phyloP scores from a whole-genome alignment of 2,113 vertebrate genomes.

The Calcarius ornatus region DNA sequence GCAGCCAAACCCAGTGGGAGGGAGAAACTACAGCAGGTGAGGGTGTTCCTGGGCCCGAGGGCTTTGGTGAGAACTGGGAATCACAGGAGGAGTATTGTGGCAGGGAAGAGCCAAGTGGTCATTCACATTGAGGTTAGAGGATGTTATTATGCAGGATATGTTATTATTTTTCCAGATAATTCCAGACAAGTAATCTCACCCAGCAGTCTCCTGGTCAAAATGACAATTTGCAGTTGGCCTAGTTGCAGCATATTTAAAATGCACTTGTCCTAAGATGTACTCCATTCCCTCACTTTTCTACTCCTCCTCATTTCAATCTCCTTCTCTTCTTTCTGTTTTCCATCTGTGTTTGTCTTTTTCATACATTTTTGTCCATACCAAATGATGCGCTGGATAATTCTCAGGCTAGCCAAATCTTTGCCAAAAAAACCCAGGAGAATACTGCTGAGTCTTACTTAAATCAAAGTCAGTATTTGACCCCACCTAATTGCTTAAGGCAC shows the following conservation, averaged over 20 bases:
- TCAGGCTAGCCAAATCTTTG: neutral
- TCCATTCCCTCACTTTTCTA: neutral
- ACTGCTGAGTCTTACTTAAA: neutral
- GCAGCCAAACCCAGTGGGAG: neutral
- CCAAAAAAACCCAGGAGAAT: neutral
- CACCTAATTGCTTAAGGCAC: neutral
- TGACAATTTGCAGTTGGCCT: neutral
- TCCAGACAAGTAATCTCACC: neutral
- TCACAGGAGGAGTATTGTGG: neutral
- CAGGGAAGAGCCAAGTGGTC: neutral
- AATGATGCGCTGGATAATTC: neutral
- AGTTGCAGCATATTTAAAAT: neutral
- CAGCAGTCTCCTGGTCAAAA: neutral
- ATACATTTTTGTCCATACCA: neutral
- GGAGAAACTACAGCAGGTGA: neutral
- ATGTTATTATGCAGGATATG: neutral
- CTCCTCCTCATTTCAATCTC: neutral
- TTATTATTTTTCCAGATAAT: neutral
- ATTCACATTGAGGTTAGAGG: fast-evolving
- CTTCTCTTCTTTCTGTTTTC: neutral
- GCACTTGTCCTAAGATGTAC: neutral
- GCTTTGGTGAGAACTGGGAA: neutral
- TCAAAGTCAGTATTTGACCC: neutral
- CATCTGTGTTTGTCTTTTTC: neutral
- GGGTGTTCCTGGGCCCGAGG: neutral